phyloP scores from a whole-genome alignment of 1,140 invertebrate species.

The Lasioglossum baleicum region DNA sequence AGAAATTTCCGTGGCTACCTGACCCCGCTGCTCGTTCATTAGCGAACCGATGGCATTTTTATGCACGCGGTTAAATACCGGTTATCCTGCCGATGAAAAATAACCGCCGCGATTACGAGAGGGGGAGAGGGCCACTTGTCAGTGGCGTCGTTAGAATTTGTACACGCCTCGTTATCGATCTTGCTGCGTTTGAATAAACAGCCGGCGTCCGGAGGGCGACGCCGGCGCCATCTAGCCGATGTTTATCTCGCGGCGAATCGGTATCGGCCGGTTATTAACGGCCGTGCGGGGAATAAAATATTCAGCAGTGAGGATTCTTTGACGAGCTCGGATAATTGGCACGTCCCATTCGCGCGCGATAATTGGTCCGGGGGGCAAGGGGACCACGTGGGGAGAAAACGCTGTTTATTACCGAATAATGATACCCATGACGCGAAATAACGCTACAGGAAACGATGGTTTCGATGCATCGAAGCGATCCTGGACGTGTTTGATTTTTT shows the following conservation, averaged over 20 bases:
- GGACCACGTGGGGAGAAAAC: no score
- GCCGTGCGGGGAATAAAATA: not conserved
- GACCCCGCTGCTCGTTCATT: not conserved
- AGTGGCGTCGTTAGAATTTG: not conserved
- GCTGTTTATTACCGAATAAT: no score
- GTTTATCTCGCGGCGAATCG: no score
- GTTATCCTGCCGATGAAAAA: not conserved
- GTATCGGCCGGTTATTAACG: no score
- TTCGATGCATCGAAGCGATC: no score
- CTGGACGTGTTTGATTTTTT: no score
- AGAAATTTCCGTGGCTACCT: no score
- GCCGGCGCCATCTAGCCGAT: not conserved
- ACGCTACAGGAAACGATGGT: no score
- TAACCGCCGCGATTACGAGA: not conserved
- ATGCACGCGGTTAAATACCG: not conserved
- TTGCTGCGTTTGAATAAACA: conserved; percentile 4
- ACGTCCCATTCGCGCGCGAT: not conserved
- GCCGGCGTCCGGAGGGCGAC: not conserved
- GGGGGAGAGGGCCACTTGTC: not conserved
- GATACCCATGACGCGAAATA: no score
- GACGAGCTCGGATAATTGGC: no score
- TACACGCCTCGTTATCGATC: not conserved
- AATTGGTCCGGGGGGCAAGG: not conserved
- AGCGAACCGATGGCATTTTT: conserved; percentile 3
- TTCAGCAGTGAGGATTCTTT: not conserved